Evolutionary conservation across 2,888 invertebrate species (phyloP).

Genomic region (Metellina segmentata): DNA sequence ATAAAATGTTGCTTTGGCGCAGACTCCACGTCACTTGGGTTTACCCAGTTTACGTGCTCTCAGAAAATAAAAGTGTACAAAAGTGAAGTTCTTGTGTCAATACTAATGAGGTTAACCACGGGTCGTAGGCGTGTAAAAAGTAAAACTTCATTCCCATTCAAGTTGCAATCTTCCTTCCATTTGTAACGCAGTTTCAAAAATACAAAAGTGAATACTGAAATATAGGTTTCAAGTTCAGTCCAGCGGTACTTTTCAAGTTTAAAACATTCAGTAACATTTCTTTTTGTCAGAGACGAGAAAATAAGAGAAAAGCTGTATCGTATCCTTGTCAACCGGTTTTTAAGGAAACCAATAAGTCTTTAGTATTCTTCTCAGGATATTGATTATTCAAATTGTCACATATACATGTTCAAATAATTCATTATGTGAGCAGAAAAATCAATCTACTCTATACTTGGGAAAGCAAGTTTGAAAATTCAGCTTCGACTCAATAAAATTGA

Average conservation of each 20-base stretch:
- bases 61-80: background rate
- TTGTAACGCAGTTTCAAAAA: constrained; percentile 6
- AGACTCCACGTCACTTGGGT: background rate
- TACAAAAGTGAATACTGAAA: constrained; percentile 23
- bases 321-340: constrained; percentile 15
- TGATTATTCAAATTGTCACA: background rate
- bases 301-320: constrained; percentile 10
- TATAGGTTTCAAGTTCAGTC: constrained; percentile 40
- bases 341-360: background rate
- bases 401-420: background rate
- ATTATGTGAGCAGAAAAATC: too few relatives aligned
- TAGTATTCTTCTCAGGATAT: background rate
- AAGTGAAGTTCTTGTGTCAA: background rate
- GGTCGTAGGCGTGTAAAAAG: background rate
- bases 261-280: constrained; percentile 16
- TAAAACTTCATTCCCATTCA: constrained; percentile 14
- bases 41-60: background rate
- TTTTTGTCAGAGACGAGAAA: constrained; percentile 16
- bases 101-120: constrained; percentile 8
- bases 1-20: background rate
- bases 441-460: too few relatives aligned
- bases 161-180: background rate
- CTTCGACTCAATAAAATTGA: too few relatives aligned
- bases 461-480: too few relatives aligned
- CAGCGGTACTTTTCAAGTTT: constrained; percentile 26